Conservation (phyloP, 1,140 invertebrate genomes). For the Diabrotica undecimpunctata region DNA sequence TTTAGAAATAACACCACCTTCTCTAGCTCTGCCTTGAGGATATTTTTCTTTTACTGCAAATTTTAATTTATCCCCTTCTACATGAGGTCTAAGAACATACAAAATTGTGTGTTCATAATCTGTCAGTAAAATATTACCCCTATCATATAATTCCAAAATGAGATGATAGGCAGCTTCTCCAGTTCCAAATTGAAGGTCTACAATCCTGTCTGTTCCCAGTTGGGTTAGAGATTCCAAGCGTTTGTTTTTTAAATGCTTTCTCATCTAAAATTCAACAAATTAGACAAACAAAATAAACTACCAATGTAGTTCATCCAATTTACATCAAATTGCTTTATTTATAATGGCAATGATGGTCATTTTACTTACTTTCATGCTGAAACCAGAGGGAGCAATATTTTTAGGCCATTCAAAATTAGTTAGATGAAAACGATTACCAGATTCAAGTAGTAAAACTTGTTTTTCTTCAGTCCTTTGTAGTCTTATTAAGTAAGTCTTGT, state of each 20-base stretch:
- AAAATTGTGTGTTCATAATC: constrained; percentile 89
- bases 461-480: constrained; percentile 82
- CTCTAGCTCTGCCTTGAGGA: constrained; percentile 72
- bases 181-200: constrained; percentile 92
- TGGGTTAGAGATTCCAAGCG: constrained; percentile 83
- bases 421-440: constrained; percentile 88
- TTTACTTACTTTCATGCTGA: constrained; percentile 87
- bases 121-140: constrained; percentile 94
- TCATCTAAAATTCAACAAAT: constrained; percentile 61
- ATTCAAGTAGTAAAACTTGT: constrained; percentile 86
- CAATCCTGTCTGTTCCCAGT: constrained; percentile 82
- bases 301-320: too few species aligned
- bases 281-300: constrained; percentile 12
- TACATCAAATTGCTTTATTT: too few species aligned
- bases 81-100: constrained; percentile 89
- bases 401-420: constrained; percentile 99
- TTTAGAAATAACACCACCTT: constrained; percentile 51
- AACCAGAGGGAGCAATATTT: constrained; percentile 90
- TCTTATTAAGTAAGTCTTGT: constrained; percentile 93
- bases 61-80: constrained; percentile 87
- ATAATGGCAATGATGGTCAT: too few species aligned
- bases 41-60: constrained; percentile 92
- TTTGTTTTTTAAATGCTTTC: constrained; percentile 97
- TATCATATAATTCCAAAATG: constrained; percentile 94
- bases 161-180: constrained; percentile 94